Conservation (phyloP, 1,140 invertebrate species). For the Drosophila ananassae region DNA sequence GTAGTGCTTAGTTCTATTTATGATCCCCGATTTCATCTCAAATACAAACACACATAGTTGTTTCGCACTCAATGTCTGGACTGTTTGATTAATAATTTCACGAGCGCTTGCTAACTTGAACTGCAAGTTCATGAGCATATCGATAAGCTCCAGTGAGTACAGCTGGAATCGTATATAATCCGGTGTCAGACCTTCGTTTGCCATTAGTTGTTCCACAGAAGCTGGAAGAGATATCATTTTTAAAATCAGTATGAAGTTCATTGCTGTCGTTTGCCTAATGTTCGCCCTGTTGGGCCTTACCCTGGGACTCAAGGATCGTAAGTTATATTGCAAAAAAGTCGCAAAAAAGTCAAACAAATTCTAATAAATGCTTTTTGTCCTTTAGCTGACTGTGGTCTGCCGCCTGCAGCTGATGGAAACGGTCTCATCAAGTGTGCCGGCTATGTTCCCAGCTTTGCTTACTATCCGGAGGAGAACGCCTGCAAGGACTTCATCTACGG, state of each 20-base stretch:
- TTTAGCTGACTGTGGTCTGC: constrained; percentile 41
- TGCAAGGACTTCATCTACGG: constrained; percentile 91
- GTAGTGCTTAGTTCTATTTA: constrained; percentile 38
- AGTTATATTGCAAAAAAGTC: neutral
- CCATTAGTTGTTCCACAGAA: constrained; percentile 41
- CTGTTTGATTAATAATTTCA: constrained; percentile 42
- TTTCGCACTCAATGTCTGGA: constrained; percentile 5
- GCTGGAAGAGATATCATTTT: constrained; percentile 4
- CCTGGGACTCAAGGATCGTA: constrained; percentile 54
- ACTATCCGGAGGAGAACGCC: constrained; percentile 88
- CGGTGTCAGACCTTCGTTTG: constrained; percentile 1
- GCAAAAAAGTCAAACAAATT: neutral
- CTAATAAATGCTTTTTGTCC: neutral
- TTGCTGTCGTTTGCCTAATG: constrained; percentile 42
- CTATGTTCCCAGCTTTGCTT: constrained; percentile 89
- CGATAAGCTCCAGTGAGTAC: constrained; percentile 18
- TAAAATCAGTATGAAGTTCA: constrained; percentile 54
- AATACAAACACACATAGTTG: constrained; percentile 9
- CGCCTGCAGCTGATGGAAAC: constrained; percentile 49
- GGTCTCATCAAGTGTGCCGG: constrained; percentile 58
- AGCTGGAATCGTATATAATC: constrained; percentile 43
- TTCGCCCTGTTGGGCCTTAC: constrained; percentile 54
- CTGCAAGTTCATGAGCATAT: constrained; percentile 34
- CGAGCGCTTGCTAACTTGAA: constrained; percentile 63
- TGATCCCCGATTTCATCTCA: constrained; percentile 2